A percentile compares a stretch with the other conserved stretches of the same genome.
phyloP scores from a whole-genome alignment of 2,888 invertebrate genomes.

The Zhuqinia jingwanae region DNA sequence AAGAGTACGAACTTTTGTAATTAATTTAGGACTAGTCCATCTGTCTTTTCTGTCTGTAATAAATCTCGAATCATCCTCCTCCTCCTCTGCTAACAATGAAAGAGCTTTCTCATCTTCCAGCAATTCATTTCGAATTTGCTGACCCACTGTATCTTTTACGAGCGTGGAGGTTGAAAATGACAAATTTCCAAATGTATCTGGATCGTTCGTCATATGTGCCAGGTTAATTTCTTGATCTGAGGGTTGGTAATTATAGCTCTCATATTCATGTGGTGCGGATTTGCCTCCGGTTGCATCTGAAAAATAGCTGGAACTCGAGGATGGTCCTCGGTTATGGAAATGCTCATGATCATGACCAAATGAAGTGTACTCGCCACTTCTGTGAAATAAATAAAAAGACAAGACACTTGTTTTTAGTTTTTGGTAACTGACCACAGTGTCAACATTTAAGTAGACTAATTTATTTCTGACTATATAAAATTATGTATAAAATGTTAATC shows the following conservation, averaged over 20 bases:
- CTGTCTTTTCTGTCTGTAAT: conserved; percentile 81
- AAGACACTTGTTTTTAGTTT: background rate
- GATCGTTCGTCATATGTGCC: conserved; percentile 81
- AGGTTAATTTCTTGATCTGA: conserved; percentile 26
- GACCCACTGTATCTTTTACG: conserved; percentile 54
- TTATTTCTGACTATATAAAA: conserved; percentile 1
- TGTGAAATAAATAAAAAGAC: conserved; percentile 45
- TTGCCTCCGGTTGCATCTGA: background rate
- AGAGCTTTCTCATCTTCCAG: conserved; percentile 81
- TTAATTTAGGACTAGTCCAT: conserved; percentile 71
- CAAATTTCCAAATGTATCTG: conserved; percentile 84
- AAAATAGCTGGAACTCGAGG: no score
- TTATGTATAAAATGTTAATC: conserved; percentile 14
- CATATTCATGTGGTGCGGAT: background rate
- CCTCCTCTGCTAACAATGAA: conserved; percentile 82
- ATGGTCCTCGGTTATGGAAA: no score
- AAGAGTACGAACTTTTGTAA: conserved; percentile 58
- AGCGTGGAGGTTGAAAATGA: conserved; percentile 76
- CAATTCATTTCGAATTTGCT: conserved; percentile 66
- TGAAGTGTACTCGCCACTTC: background rate
- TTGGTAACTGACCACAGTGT: background rate
- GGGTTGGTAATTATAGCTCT: background rate
- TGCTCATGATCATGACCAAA: background rate
- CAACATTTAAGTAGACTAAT: conserved; percentile 16
- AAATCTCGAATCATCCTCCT: conserved; percentile 84